Conservation (phyloP, 2,797 vertebrate species). For the Xenops minutus region DNA sequence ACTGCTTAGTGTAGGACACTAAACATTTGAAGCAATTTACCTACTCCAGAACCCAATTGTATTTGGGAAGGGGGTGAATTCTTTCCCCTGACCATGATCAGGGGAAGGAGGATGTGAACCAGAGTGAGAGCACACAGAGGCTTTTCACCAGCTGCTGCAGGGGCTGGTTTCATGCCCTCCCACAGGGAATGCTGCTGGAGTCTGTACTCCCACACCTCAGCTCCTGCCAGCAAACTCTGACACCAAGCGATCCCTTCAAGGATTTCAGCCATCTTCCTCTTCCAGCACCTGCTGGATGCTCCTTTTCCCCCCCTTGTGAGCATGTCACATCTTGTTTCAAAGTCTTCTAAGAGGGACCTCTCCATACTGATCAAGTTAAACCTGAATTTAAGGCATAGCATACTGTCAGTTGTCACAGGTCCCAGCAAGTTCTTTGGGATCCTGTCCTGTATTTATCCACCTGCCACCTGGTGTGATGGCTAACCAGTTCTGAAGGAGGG, state of each 20-base stretch:
- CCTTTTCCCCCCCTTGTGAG: neutral
- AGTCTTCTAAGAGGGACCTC: neutral
- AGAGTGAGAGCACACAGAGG: fast-evolving
- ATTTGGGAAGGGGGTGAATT: neutral
- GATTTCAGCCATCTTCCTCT: neutral
- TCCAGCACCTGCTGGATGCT: neutral
- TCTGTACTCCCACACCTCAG: neutral
- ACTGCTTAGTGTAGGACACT: neutral
- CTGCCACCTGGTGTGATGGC: neutral
- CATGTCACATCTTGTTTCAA: neutral
- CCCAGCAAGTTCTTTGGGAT: neutral
- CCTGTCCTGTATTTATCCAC: neutral
- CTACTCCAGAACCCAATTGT: neutral
- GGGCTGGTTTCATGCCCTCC: neutral
- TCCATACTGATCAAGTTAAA: neutral
- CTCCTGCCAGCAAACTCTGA: neutral
- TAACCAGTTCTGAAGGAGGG: neutral
- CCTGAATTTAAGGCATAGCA: neutral
- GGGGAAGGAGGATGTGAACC: neutral
- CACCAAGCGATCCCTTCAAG: fast-evolving
- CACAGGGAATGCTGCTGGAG: neutral
- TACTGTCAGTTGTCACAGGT: fast-evolving
- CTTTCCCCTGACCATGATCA: neutral
- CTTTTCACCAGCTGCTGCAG: neutral
- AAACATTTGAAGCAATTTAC: neutral